Evolutionary conservation across 2,113 vertebrate genomes (phyloP).

Genomic region (Epinephelus lanceolatus): DNA sequence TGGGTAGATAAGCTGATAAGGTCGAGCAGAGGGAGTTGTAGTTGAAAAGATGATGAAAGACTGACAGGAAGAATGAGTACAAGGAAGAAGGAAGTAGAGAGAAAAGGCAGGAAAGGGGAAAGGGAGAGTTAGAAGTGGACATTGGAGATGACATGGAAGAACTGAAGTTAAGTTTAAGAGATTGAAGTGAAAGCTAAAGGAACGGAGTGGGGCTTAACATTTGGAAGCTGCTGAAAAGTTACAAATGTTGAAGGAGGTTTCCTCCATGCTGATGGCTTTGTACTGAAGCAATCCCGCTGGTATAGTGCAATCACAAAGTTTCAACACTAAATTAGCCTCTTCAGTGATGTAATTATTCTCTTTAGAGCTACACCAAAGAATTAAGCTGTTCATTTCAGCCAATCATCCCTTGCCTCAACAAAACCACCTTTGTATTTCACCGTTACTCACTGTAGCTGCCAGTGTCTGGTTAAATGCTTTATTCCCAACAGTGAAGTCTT

Average conservation of each 20-base stretch:
- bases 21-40: background rate
- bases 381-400: conserved; percentile 57
- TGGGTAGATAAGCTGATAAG: background rate
- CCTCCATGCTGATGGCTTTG: background rate
- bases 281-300: conserved; percentile 10
- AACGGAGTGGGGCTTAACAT: background rate
- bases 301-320: conserved; percentile 27
- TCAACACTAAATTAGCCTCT: conserved; percentile 42
- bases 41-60: background rate
- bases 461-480: conserved; percentile 62
- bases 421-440: conserved; percentile 71
- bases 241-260: conserved; percentile 16
- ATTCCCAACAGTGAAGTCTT: conserved; percentile 59
- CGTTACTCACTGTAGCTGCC: conserved; percentile 40
- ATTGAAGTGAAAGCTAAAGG: background rate
- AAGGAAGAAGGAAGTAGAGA: background rate
- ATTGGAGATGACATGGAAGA: background rate
- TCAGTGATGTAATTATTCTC: conserved; percentile 54
- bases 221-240: background rate
- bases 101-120: background rate
- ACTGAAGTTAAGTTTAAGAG: background rate
- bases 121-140: background rate
- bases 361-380: conserved; percentile 39
- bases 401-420: conserved; percentile 46
- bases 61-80: background rate